These are phyloP conservation scores for Cheirogaleus major DNA, from an alignment of 2,797 vertebrate genomes.

Conservation along the genomic window DNA sequence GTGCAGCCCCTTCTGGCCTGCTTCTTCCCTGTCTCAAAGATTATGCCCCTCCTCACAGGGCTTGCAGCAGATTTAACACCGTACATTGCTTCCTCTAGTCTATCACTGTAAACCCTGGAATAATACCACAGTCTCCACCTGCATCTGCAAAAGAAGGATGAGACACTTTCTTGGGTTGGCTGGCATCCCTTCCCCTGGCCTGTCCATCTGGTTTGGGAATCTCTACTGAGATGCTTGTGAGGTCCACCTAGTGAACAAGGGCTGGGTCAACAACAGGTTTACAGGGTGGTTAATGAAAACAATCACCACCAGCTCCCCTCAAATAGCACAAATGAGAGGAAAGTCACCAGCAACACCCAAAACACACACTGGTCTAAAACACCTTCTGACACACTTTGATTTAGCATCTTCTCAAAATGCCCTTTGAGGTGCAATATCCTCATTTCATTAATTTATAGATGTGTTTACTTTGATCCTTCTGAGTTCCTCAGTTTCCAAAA, in stretches of 20 bases:
- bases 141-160: conserved; percentile 25
- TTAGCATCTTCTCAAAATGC: conserved; percentile 43
- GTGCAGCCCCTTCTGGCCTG: background rate
- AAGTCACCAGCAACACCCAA: conserved; percentile 1
- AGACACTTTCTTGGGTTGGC: background rate
- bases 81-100: conserved; percentile 28
- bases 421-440: background rate
- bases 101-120: conserved; percentile 42
- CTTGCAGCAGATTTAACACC: conserved; percentile 29
- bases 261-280: background rate
- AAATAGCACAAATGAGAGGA: background rate
- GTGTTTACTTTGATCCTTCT: background rate
- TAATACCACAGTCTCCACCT: conserved; percentile 45
- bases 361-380: background rate
- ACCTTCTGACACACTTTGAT: accelerated
- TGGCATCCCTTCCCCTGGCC: conserved; percentile 45
- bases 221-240: conserved; percentile 37
- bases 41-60: background rate
- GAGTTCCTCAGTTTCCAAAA: background rate
- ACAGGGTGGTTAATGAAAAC: background rate
- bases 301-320: background rate
- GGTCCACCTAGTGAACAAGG: background rate
- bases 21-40: background rate
- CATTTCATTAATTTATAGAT: conserved; percentile 41
- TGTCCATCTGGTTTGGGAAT: conserved; percentile 27